Conservation (phyloP, 1,140 invertebrate genomes). For the Manduca sexta region DNA sequence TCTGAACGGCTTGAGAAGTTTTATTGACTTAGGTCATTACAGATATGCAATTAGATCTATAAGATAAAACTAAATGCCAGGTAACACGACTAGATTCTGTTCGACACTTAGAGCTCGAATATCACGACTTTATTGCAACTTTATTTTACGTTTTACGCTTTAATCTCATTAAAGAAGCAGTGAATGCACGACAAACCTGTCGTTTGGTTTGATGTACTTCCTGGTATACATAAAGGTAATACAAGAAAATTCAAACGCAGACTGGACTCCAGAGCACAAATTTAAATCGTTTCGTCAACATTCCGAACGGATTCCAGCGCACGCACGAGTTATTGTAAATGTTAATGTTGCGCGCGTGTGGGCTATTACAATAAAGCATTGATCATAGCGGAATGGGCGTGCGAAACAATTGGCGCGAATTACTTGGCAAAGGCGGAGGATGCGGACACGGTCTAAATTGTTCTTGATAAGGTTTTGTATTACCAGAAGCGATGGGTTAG, state of each 20-base stretch:
- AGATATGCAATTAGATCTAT: slow-evolving; percentile 50
- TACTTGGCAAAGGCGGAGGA: slow-evolving; percentile 30
- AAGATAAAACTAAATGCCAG: slow-evolving; percentile 61
- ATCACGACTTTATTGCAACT: slow-evolving; percentile 31
- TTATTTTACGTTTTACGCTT: too few relatives aligned
- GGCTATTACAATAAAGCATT: slow-evolving; percentile 33
- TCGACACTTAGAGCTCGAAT: slow-evolving; percentile 46
- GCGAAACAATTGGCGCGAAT: slow-evolving; percentile 38
- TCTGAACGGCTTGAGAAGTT: slow-evolving; percentile 25
- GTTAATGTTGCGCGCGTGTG: slow-evolving; percentile 24
- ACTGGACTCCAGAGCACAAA: too few relatives aligned
- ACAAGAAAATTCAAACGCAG: too few relatives aligned
- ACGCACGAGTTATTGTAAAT: slow-evolving; percentile 12
- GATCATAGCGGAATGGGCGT: slow-evolving; percentile 20
- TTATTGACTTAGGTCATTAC: slow-evolving; percentile 39
- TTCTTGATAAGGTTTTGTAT: too few relatives aligned
- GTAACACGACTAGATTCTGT: slow-evolving; percentile 28
- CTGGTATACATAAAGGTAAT: too few relatives aligned
- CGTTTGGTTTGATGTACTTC: too few relatives aligned
- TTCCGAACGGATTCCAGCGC: too few relatives aligned
- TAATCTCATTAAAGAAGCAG: too few relatives aligned
- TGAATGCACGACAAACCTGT: too few relatives aligned
- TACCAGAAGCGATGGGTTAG: too few relatives aligned
- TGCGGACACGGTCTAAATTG: too few relatives aligned
- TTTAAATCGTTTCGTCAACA: too few relatives aligned